A percentile compares a stretch with the other conserved stretches of the same genome.
Evolutionary conservation across 1,140 invertebrate genomes (phyloP).

Genomic region (Drosophila pseudoananassae): DNA sequence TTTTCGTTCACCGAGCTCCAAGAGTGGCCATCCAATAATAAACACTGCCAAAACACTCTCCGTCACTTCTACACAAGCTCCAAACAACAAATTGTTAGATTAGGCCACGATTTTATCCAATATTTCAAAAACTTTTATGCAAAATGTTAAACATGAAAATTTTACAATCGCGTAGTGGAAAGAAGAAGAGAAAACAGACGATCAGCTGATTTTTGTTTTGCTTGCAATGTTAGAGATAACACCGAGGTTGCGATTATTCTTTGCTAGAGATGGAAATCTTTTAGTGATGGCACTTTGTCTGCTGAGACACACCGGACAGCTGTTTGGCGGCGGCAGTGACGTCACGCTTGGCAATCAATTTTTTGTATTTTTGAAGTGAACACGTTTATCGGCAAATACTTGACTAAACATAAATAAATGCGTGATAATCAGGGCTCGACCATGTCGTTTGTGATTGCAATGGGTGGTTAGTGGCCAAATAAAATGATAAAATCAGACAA

Average conservation of each 20-base stretch:
- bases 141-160: constrained; percentile 39
- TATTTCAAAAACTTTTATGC: constrained; percentile 17
- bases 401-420: constrained; percentile 44
- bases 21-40: not conserved
- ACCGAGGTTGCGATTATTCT: not conserved
- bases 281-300: constrained; percentile 10
- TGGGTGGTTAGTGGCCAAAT: constrained; percentile 17
- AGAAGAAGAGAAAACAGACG: constrained; percentile 37
- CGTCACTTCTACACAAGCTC: not conserved
- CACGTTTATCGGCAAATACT: constrained; percentile 28
- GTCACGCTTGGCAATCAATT: constrained; percentile 16
- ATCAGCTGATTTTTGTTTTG: constrained; percentile 58
- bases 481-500: constrained; percentile 11
- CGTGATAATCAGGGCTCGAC: constrained; percentile 24
- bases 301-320: constrained; percentile 5
- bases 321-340: constrained; percentile 35
- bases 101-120: constrained; percentile 1
- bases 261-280: constrained; percentile 4
- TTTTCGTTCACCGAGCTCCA: constrained; percentile 21
- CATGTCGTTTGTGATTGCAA: constrained; percentile 20
- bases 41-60: constrained; percentile 12
- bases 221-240: constrained; percentile 23
- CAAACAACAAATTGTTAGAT: constrained; percentile 1
- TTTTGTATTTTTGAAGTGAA: constrained; percentile 20
- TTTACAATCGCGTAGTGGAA: constrained; percentile 38